Percentiles rank a stretch among this genome's conserved stretches.
Evolutionary conservation across 2,113 vertebrate genomes (phyloP).

Genomic region (Salvelinus alpinus): DNA sequence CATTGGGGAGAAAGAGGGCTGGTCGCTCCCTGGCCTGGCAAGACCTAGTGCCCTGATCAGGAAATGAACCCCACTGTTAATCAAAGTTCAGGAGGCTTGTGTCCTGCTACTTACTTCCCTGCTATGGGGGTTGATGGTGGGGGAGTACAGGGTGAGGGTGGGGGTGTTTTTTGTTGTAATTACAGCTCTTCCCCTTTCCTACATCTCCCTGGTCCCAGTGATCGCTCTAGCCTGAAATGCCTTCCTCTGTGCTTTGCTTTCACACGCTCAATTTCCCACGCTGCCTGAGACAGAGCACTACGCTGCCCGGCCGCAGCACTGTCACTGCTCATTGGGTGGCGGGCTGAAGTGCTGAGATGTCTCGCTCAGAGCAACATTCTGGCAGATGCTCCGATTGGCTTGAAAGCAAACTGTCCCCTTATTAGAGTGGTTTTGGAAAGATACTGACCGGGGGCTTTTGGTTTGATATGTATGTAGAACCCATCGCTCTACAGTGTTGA

Average conservation of each 20-base stretch:
- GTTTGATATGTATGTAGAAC: background rate
- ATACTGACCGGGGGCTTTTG: background rate
- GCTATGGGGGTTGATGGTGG: constrained; percentile 47
- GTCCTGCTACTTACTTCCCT: constrained; percentile 54
- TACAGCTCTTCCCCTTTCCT: constrained; percentile 71
- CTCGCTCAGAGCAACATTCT: background rate
- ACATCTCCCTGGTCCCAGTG: constrained; percentile 70
- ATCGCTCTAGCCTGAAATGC: constrained; percentile 76
- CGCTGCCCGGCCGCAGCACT: constrained; percentile 3
- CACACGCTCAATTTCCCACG: constrained; percentile 81
- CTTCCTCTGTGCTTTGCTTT: constrained; percentile 61
- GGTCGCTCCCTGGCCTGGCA: constrained; percentile 30
- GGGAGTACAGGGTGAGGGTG: constrained; percentile 16
- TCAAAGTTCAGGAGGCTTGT: constrained; percentile 58
- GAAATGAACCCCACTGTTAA: constrained; percentile 74
- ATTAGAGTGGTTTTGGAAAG: background rate
- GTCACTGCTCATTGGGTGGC: constrained; percentile 36
- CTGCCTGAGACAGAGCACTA: constrained; percentile 40
- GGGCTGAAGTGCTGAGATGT: constrained; percentile 34
- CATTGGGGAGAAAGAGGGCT: constrained; percentile 35
- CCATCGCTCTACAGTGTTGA: background rate
- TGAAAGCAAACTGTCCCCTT: background rate
- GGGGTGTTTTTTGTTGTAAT: constrained; percentile 39
- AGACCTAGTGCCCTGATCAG: constrained; percentile 51
- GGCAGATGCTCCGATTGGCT: background rate